Base-by-base conservation (phyloP, 2,113 vertebrate genomes). In the Trematocara macrostoma region DNA sequence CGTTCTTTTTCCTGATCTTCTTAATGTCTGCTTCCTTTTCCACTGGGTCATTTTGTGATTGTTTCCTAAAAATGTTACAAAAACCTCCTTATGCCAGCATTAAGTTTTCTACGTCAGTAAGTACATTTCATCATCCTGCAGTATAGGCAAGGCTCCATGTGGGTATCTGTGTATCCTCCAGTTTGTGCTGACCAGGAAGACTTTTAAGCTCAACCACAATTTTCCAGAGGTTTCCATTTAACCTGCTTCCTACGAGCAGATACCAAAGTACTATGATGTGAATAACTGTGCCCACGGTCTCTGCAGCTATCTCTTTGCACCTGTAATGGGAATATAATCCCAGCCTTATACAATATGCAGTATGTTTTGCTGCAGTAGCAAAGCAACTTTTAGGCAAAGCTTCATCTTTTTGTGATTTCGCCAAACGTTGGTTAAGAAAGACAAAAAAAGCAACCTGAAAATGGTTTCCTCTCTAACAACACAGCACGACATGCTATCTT, bases 401-500 rank as follows among this genome's bases (percentile, higher is more conserved):
- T 45, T 18, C 5, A 10, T 74, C 12, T 71, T 26, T 15, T 45
- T 45, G 38, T 71, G 67, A 45, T 0, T 0, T 26, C 0, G 5
- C 20, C 14, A 71, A 16, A 9, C 0, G 1, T 61, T 35, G 31
- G 8, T 45, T 71, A 16, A 45, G 38, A 26, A 45, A 45, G 67
- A 45, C 59, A 38, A 11, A 7, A 61, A 71, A 71, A 45, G 8
- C 20, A 71, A 71, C 67, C 0, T 45, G 12, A 71, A 16, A 45
- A 45, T 10, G 20, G 5, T 15, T 71, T 45, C 38, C 8, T 69
- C 20, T 45, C 38, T 26, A 69, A 69, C 38, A 29, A 2, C 38
- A 47, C 14, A 47, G 14, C 69, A 18, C 0, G 8, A 29, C 0
- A 47, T 16, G 23, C 6, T 67, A 67, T 38, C 61, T 8, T 67